Evolutionary conservation across 2,888 invertebrate species (phyloP).

Genomic region (Cryptophagus acutangulus): DNA sequence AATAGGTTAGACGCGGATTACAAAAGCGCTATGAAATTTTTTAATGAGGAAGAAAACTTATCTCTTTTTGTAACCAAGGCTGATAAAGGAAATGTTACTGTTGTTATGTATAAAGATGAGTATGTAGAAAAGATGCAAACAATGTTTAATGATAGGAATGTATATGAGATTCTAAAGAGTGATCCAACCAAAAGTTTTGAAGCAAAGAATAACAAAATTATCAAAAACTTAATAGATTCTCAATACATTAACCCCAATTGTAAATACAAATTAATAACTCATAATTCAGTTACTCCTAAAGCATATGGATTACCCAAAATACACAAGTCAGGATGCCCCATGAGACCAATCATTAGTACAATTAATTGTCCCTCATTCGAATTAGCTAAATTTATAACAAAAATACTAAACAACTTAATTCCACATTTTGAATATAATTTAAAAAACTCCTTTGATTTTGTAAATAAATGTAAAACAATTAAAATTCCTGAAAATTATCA

Average conservation of each 20-base stretch:
- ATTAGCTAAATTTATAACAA: too few relatives aligned
- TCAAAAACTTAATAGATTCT: too few relatives aligned
- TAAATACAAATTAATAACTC: too few relatives aligned
- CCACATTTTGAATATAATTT: constrained; percentile 7
- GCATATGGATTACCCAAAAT: background rate
- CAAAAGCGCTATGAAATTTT: too few relatives aligned
- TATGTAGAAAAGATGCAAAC: constrained; percentile 9
- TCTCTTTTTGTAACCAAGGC: constrained; percentile 6
- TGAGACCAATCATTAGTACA: background rate
- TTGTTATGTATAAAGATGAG: constrained; percentile 13
- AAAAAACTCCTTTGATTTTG: constrained; percentile 5
- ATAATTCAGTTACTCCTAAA: too few relatives aligned
- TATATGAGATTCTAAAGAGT: constrained; percentile 1
- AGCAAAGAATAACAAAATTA: constrained; percentile 7
- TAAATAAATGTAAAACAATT: background rate
- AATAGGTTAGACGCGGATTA: too few relatives aligned
- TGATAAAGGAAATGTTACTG: constrained; percentile 16
- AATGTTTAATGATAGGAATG: constrained; percentile 6
- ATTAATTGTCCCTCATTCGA: background rate
- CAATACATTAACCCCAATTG: too few relatives aligned
- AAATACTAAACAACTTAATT: constrained; percentile 3
- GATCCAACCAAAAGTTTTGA: constrained; percentile 11
- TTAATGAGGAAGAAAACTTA: background rate
- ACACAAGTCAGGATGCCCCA: background rate
- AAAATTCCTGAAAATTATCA: constrained; percentile 4